Base-by-base conservation (phyloP, 2,113 vertebrate genomes). In the Setophaga petechia region DNA sequence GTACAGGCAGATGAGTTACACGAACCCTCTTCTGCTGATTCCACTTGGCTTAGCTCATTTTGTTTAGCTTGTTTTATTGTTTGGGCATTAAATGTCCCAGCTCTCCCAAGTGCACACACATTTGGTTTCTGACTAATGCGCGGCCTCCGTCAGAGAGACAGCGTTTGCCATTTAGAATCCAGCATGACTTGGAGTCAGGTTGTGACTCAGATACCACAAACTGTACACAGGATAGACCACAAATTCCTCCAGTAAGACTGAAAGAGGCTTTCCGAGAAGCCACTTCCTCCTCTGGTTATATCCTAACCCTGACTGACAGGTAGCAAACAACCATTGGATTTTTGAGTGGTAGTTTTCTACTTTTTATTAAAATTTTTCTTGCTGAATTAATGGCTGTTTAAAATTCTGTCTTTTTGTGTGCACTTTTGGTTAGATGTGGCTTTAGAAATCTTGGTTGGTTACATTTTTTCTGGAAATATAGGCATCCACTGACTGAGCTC, bases 181-280 rank as follows among this genome's bases (percentile, higher is more conserved):
- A 86, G 94, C 88, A n/a, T 80, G 84, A 87, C 83, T 96, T 89
- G 33, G 77, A 84, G 54, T 65, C 89, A 68, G 94, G 84, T 90
- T 94, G 27, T 83, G 95, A 91, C 87, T 93, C 92, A 95, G 84
- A 95, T 37, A 90, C 96, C 96, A 94, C 96, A 96, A 93, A 96
- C 92, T 85, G 63, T 95, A 95, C 83, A 96, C 93, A 91, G 85
- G 86, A 87, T 49, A 95, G 87, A 96, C 91, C 91, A 96, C 95
- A 97, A 79, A 96, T 96, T 96, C 95, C 94, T 91, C 88, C 89
- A 94, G 84, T 33, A 73, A 87, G 72, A 74, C 52, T 86, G 78
- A 73, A 93, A 74, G 80, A 89, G 86, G 81, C 91, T 96, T 96
- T 97, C 90, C 39, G 37, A 96, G 92, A 96, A 96, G 94, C 89